Percentiles rank a stretch among this genome's conserved stretches.
phyloP scores from a whole-genome alignment of 2,888 invertebrate species.

The Agriopis aurantiaria region DNA sequence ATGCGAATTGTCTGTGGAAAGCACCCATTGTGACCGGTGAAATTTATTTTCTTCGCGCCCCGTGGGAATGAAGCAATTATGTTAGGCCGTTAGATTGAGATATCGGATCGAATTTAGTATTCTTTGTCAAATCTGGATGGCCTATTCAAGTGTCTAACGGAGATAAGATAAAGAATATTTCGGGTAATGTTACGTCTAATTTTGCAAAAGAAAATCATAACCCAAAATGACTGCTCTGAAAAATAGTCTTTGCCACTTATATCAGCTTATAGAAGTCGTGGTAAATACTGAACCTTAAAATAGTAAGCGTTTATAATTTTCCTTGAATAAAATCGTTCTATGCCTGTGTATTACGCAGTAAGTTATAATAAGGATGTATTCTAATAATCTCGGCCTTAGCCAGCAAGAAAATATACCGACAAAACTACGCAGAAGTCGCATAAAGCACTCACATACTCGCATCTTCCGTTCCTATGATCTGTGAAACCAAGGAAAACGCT shows the following conservation, averaged over 20 bases:
- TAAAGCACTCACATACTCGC: conserved; percentile 48
- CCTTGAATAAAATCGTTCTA: not conserved
- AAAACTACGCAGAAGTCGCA: conserved; percentile 34
- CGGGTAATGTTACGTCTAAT: not conserved
- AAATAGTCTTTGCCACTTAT: too few relatives aligned
- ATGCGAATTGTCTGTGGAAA: conserved; percentile 73
- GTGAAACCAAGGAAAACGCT: conserved; percentile 69
- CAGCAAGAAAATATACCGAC: conserved; percentile 35
- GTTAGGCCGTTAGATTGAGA: conserved; percentile 65
- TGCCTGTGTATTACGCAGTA: not conserved
- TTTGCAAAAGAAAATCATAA: too few relatives aligned
- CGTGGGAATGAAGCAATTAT: conserved; percentile 79
- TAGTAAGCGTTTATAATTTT: not conserved
- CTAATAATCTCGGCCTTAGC: conserved; percentile 13
- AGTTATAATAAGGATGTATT: not conserved
- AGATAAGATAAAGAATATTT: conserved; percentile 5
- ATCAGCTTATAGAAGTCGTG: too few relatives aligned
- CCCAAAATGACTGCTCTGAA: too few relatives aligned
- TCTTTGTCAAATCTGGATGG: conserved; percentile 52
- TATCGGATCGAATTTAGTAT: conserved; percentile 66
- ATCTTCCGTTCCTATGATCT: conserved; percentile 60
- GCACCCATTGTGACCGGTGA: conserved; percentile 75
- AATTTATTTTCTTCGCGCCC: conserved; percentile 72
- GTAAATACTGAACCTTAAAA: not conserved
- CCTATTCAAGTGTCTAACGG: conserved; percentile 22